Evolutionary conservation across 1,140 invertebrate species (phyloP), one percentile per base, ranked within the genome.

Genomic region (Anthonomus grandis): DNA sequence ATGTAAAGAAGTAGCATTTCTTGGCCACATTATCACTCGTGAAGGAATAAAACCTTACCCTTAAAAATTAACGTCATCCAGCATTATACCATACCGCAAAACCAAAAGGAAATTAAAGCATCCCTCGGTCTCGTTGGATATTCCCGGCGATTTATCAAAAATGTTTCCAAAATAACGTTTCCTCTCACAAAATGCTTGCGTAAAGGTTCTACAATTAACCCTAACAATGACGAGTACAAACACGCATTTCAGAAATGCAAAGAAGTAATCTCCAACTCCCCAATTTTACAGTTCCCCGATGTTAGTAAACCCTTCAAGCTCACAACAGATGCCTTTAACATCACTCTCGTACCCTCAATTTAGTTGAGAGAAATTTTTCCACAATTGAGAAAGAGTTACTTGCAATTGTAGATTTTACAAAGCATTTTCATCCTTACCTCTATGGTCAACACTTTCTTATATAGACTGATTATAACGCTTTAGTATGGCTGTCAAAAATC

Each of bases 401-500:
- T 3, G 10, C 47, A 17, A 47, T 47, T 4, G 3, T 49, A 1
- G 25, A 49, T 22, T 45, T 21, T 4, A 45, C 23, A 19, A 45
- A 45, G 22, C 42, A 45, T 18, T 22, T 45, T 18, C 42, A 21
- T 12, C 23, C 9, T 12, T 66, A 65, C 17, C 23, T 65, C 1
- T 64, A 50, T 55, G 65, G 61, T 12, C 39, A 36, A 10, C 59
- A 41, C 21, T 60, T 62, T 41, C 59, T n/a, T 19, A 53, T 66
- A 2, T 12, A 59, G 3, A 66, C 59, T 6, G 64, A 63, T 42
- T 58, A 64, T 41, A 49, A 52, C 50, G 57, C 60, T 9, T 38
- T 59, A 18, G 54, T 46, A 15, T 42, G 47, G 70, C 53, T 81
- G 2, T 63, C 67, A 3, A 70, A 68, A 3, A 59, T 72, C 0